Evolutionary conservation across 2,888 invertebrate genomes (phyloP), one percentile per base, ranked within the genome.

Genomic region (Urechis unicinctus): DNA sequence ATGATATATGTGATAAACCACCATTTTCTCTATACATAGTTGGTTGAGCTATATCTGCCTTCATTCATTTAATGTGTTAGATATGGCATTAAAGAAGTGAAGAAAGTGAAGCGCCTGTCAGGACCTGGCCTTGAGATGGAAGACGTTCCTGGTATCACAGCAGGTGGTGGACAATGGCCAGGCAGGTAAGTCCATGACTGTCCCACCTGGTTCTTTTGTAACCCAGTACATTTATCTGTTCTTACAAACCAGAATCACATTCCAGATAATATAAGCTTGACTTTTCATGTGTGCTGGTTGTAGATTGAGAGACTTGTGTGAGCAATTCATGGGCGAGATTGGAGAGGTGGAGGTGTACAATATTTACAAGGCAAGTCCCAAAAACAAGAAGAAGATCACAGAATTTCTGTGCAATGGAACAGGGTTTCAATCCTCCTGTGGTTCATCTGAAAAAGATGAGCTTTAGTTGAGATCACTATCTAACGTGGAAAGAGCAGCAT

Each of bases 91-190:
- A 78, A 77, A 58, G 68, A 69, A 54, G 65, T 74, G 2, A 62
- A 71, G 26, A 68, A 68, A 43, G 62, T 65, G 9, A 70, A 71
- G 50, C 63, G 69, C 31, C 56, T 78, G 54, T 70, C 75, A 21
- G 78, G 77, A 0, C 72, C 72, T 2, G 78, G 78, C 3, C 53
- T 74, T 31, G 68, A 69, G 52, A 65, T 68, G 21, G 66, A 63
- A n/a, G 65, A 72, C 5, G 58, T 61, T 4, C 71, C 75, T 13
- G 77, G 76, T 0, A 68, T 78, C 50, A 72, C 74, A 64, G 72
- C 72, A 47, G 74, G 73, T 50, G 78, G 78, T 17, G 77, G 78
- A n/a, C 70, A 66, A 60, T 78, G 78, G 78, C 73, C 75, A n/a
- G 52, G 54, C 43, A 75, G 77, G 75, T 74, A 6, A 50, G 9